Evolutionary conservation across 2,888 invertebrate species (phyloP), one percentile per base, ranked within the genome.

Genomic region (Spodoptera picta): DNA sequence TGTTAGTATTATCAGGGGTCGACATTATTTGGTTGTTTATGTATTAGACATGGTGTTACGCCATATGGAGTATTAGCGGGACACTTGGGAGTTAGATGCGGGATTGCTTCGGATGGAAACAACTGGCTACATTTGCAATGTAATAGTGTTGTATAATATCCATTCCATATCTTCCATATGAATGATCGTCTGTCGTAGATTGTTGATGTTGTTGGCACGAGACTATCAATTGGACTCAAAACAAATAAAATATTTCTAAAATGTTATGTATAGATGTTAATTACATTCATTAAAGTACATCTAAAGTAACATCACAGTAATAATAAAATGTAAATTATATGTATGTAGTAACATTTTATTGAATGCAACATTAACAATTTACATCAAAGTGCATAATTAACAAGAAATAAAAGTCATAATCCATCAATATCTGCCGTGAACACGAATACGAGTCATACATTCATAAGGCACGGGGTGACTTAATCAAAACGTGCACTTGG

Each of bases 61-160:
- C 93, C 94, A 94, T 94, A 94, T 93, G 94, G 92, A 93, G 91
- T 90, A 92, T 94, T 93, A 92, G 91, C 88, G 86, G 88, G 88
- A 91, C 93, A 90, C 93, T 92, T 90, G 92, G 94, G 94, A 93
- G 86, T 77, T 85, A 81, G 85, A 85, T 86, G 85, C 85, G 84
- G 88, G 89, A 91, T 90, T 90, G 90, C 82, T 82, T 77, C 82
- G 83, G 89, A 91, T 90, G 87, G 88, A 85, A 87, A 90, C 94
- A 94, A 94, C 94, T 94, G 93, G 91, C 90, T 83, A 88, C 83
- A 87, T 91, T 92, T 81, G 83, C 82, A 79, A 81, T 48, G 43
- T 60, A 51, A 51, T 72, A 53, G 64, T 56, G 23, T 53, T 47
- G 45, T 72, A 60, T 46, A 50, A 57, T 75, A 12, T 57, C 41